Percentiles rank a stretch among this genome's conserved stretches.
These are phyloP conservation scores for Centruroides sculpturatus DNA, from an alignment of 1,140 invertebrate genomes.

Conservation along the genomic window DNA sequence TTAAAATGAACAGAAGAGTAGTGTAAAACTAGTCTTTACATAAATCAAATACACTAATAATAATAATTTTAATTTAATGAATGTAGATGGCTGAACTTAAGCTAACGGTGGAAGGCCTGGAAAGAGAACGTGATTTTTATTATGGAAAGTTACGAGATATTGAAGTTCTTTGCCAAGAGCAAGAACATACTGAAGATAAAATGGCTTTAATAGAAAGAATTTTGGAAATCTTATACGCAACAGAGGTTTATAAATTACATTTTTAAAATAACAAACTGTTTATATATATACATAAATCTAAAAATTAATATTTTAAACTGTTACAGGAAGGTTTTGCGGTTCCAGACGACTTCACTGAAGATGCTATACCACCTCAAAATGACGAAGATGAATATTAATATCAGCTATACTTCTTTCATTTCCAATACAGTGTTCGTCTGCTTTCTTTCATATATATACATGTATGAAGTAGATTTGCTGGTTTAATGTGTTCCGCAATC, in stretches of 20 bases:
- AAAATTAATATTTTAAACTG: constrained; percentile 21
- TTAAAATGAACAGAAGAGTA: too few species aligned
- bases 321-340: constrained; percentile 83
- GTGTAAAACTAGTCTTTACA: too few species aligned
- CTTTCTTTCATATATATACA: too few species aligned
- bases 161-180: constrained; percentile 95
- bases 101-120: constrained; percentile 78
- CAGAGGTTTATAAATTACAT: constrained; percentile 56
- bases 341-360: constrained; percentile 51
- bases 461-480: too few species aligned
- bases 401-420: too few species aligned
- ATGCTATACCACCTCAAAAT: constrained; percentile 12
- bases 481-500: too few species aligned
- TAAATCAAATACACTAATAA: background rate
- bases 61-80: background rate
- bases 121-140: constrained; percentile 98
- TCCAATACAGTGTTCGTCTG: too few species aligned
- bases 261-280: background rate
- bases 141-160: constrained; percentile 96
- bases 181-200: constrained; percentile 50
- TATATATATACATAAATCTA: background rate
- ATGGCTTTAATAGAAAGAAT: constrained; percentile 65
- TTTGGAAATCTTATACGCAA: constrained; percentile 93
- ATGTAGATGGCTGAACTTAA: constrained; percentile 46
- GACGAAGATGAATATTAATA: constrained; percentile 12